Base-by-base conservation (phyloP, 1,140 invertebrate genomes). In the Piezodorus guildinii region DNA sequence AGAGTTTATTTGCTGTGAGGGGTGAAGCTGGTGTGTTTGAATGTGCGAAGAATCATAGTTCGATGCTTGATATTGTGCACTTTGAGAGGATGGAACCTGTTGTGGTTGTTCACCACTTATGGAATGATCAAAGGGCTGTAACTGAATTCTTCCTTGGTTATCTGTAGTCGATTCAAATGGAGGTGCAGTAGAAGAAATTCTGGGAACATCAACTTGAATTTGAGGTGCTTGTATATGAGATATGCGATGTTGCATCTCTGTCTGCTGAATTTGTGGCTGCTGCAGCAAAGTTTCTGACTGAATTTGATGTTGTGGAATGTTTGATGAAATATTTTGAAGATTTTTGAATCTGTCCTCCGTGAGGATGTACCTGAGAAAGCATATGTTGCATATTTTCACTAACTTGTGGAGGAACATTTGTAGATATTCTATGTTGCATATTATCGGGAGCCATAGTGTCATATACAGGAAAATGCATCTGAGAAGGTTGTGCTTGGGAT, bases 291-390 rank as follows among this genome's bases (percentile, higher is more conserved):
- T 56, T 2, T 23, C 71, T 76, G 68, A 69, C 17, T 56, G 52
- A 72, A 70, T 73, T 79, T 70, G 15, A 69, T 62, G 45, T 67
- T 70, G 51, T 69, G 68, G 19, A 59, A 19, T 21, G 77, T 74
- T 67, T 80, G 80, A 66, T 56, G 19, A 23, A 49, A 49, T 19
- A 49, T 17, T 49, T 49, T 17, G 46, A 21, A 56, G 14, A 56
- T 56, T 56, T 23, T 56, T 21, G 19, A 25, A 56, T 27, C 17
- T 4, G 23, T 16, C 52, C 52, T 16, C 17, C 23, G 8, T 49
- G 46, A 49, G n/a, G n/a, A 25, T 56, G 52, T 16, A 23, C 17
- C 15, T 23, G 52, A 49, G 21, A 49, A 39, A 39, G 34, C 34
- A 39, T 39, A 4, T 23, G 52, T 25, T 56, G 52, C 17, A 56